Conservation (phyloP, 1,140 invertebrate genomes). For the Drosophila orena region DNA sequence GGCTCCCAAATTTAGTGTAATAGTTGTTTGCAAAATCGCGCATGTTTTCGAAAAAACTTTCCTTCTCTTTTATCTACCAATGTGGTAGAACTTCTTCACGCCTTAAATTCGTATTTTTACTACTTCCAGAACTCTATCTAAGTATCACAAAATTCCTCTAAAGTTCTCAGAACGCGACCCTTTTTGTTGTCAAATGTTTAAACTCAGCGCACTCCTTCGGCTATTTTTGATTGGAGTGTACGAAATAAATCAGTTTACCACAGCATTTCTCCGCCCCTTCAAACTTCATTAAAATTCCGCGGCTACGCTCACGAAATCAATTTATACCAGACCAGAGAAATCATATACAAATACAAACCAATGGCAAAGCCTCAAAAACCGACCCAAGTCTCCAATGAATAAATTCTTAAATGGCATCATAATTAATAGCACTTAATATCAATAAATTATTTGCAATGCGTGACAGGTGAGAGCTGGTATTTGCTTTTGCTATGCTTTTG, state of each 20-base stretch:
- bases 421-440: constrained; percentile 79
- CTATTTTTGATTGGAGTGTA: background rate
- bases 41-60: background rate
- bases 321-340: constrained; percentile 30
- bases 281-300: constrained; percentile 3
- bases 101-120: background rate
- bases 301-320: constrained; percentile 8
- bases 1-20: background rate
- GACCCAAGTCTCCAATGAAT: constrained; percentile 19
- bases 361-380: constrained; percentile 9
- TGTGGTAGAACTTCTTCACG: background rate
- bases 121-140: background rate
- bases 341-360: constrained; percentile 13
- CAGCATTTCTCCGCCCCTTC: background rate
- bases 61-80: background rate
- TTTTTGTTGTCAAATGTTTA: no score
- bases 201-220: no score
- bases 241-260: background rate
- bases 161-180: background rate
- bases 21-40: background rate
- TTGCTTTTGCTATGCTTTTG: background rate
- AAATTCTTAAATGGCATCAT: constrained; percentile 56
- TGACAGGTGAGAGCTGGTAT: constrained; percentile 18
- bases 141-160: background rate
- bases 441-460: constrained; percentile 70